Percentiles rank a stretch among this genome's conserved stretches.
Evolutionary conservation across 1,140 invertebrate species (phyloP).

Genomic region (Telenomus remus): DNA sequence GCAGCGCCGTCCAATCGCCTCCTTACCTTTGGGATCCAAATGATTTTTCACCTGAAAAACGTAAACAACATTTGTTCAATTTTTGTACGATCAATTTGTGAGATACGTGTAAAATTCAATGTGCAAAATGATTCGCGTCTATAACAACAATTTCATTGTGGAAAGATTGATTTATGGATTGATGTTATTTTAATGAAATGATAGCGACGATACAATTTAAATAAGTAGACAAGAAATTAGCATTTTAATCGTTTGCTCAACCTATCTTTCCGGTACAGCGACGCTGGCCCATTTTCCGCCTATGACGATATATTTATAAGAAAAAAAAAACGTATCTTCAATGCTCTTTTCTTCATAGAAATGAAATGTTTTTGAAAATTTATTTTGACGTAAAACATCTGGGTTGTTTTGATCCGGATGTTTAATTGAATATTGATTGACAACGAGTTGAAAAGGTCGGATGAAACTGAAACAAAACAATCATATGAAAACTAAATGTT

Average conservation of each 20-base stretch:
- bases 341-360: conserved; percentile 24
- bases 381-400: conserved; percentile 5
- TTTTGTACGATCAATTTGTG: not conserved
- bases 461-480: too few relatives aligned
- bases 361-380: conserved; percentile 14
- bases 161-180: too few relatives aligned
- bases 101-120: not conserved
- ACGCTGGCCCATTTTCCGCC: conserved; percentile 23
- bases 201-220: too few relatives aligned
- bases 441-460: too few relatives aligned
- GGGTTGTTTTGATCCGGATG: too few relatives aligned
- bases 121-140: not conserved
- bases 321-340: conserved; percentile 29
- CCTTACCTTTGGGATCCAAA: conserved; percentile 42
- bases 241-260: conserved; percentile 61
- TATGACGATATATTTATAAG: conserved; percentile 42
- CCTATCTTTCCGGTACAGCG: conserved; percentile 55
- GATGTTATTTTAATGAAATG: too few relatives aligned
- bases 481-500: too few relatives aligned
- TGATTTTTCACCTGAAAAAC: conserved; percentile 14
- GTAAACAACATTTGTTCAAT: not conserved
- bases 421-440: too few relatives aligned
- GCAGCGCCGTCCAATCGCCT: conserved; percentile 33
- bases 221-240: conserved; percentile 45
- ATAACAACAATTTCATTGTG: too few relatives aligned